phyloP scores from a whole-genome alignment of 2,113 vertebrate species.

The Ciconia boyciana region DNA sequence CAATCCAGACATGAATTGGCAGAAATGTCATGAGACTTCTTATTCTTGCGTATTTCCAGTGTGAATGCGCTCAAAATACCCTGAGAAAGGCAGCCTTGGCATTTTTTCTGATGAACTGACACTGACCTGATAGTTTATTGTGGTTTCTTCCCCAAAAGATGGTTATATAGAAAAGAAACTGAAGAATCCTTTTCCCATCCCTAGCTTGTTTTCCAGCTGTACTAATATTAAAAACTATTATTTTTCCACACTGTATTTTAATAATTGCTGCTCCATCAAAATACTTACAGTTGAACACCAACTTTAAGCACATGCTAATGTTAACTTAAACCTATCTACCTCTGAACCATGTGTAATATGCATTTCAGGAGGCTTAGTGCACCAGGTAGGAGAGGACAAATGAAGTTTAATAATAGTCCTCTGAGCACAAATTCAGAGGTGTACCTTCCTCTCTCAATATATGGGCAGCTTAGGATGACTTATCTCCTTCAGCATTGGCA shows the following conservation, averaged over 20 bases:
- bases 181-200: constrained; percentile 9
- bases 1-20: constrained; percentile 57
- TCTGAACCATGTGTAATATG: not conserved
- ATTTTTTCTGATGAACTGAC: constrained; percentile 58
- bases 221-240: not conserved
- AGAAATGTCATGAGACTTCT: constrained; percentile 61
- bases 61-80: constrained; percentile 43
- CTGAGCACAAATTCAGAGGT: not conserved
- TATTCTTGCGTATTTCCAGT: constrained; percentile 45
- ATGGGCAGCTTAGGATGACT: not conserved
- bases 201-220: not conserved
- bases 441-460: not conserved
- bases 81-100: constrained; percentile 55
- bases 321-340: not conserved
- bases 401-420: not conserved
- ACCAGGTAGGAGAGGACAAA: not conserved
- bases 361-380: not conserved
- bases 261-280: not conserved
- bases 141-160: constrained; percentile 21
- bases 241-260: not conserved
- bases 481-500: not conserved
- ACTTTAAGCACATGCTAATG: not conserved
- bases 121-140: constrained; percentile 53
- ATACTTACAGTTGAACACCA: not conserved
- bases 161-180: not conserved